These are phyloP conservation scores for Silurus asotus DNA, from an alignment of 2,113 vertebrate genomes.

Conservation along the genomic window DNA sequence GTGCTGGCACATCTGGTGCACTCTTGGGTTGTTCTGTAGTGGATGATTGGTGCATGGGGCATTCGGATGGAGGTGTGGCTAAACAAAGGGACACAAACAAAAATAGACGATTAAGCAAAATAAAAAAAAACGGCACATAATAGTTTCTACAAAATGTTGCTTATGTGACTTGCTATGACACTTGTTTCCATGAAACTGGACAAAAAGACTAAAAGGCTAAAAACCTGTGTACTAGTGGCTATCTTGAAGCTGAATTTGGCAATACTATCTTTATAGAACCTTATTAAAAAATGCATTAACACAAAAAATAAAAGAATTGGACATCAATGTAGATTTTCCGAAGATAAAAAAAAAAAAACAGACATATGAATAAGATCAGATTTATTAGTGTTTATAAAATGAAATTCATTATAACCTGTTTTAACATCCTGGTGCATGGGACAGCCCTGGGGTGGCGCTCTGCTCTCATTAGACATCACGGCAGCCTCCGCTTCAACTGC, in stretches of 20 bases:
- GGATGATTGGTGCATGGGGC: constrained; percentile 66
- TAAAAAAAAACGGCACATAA: neutral
- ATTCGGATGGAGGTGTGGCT: constrained; percentile 64
- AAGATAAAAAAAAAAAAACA: neutral
- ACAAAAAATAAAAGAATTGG: neutral
- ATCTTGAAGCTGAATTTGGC: neutral
- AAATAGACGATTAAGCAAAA: neutral
- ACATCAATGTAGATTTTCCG: neutral
- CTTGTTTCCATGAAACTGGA: neutral
- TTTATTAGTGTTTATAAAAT: neutral
- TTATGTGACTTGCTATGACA: neutral
- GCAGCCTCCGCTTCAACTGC: constrained; percentile 6
- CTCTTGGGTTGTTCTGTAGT: constrained; percentile 39
- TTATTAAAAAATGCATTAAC: neutral
- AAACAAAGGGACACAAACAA: neutral
- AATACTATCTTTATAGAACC: neutral
- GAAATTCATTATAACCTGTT: constrained; percentile 8
- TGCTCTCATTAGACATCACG: neutral
- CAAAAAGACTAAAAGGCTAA: neutral
- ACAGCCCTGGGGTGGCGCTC: constrained; percentile 56
- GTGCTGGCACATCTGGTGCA: constrained; percentile 68
- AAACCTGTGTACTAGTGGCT: neutral
- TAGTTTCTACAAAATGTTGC: neutral
- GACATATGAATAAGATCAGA: neutral
- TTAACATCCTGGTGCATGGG: constrained; percentile 68